phyloP scores from a whole-genome alignment of 2,797 vertebrate species.

The Gymnocypris eckloni region DNA sequence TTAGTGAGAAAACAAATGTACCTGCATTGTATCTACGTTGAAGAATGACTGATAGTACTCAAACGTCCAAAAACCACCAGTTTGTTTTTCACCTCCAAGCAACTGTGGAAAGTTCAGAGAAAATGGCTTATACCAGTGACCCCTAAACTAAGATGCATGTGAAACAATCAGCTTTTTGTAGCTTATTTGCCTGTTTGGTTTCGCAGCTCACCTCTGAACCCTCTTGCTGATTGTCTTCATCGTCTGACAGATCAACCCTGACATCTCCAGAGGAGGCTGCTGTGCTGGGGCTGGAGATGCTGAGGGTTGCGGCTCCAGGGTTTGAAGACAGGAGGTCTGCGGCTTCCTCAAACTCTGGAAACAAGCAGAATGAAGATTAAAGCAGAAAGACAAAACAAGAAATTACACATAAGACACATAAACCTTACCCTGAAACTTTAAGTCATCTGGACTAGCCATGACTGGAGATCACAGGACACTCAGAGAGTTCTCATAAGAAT shows the following conservation, averaged over 20 bases:
- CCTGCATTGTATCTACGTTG: slow-evolving; percentile 88
- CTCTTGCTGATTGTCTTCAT: slow-evolving; percentile 77
- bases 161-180: background rate
- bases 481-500: slow-evolving; percentile 7
- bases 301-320: slow-evolving; percentile 77
- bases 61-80: slow-evolving; percentile 87
- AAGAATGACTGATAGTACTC: slow-evolving; percentile 90
- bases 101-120: slow-evolving; percentile 68
- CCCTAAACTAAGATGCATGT: no score
- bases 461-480: slow-evolving; percentile 47
- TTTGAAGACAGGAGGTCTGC: slow-evolving; percentile 79
- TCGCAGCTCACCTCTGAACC: slow-evolving; percentile 75
- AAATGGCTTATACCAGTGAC: background rate
- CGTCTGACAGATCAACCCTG: slow-evolving; percentile 77
- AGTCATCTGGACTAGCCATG: slow-evolving; percentile 84
- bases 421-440: slow-evolving; percentile 85
- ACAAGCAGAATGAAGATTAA: background rate
- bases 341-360: slow-evolving; percentile 85
- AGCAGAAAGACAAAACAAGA: background rate
- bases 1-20: slow-evolving; percentile 58
- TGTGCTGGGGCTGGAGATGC: slow-evolving; percentile 61
- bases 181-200: background rate
- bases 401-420: background rate
- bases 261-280: slow-evolving; percentile 68
- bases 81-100: slow-evolving; percentile 77